A percentile compares a stretch with the other conserved stretches of the same genome.
Evolutionary conservation across 2,797 vertebrate species (phyloP).

Genomic region (Lates japonicus): DNA sequence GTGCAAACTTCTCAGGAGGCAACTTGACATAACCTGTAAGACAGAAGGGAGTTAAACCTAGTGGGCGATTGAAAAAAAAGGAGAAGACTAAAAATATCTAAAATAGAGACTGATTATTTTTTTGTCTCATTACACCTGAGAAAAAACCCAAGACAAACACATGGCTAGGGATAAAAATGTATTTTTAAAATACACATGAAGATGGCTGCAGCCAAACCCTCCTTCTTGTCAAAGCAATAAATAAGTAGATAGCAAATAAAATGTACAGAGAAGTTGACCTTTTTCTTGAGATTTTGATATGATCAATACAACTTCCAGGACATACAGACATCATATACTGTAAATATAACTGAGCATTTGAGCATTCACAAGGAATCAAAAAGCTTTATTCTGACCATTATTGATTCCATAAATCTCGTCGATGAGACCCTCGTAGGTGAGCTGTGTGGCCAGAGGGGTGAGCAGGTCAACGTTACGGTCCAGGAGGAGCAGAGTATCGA

Average conservation of each 20-base stretch:
- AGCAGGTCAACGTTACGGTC: conserved; percentile 96
- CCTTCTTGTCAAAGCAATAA: not conserved
- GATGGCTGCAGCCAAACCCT: not conserved
- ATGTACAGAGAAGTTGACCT: not conserved
- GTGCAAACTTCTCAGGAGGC: conserved; percentile 97
- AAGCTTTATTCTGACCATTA: conserved; percentile 88
- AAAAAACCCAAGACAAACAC: not conserved
- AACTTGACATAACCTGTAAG: conserved; percentile 94
- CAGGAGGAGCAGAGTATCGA: conserved; percentile 95
- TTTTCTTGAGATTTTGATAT: not conserved
- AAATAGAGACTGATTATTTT: not conserved
- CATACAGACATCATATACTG: not conserved
- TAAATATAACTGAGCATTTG: not conserved
- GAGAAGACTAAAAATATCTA: no score
- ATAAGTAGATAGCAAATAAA: no score
- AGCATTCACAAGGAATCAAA: not conserved
- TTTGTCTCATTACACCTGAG: not conserved
- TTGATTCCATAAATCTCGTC: conserved; percentile 97
- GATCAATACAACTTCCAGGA: not conserved
- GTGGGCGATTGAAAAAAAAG: not conserved
- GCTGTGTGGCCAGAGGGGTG: conserved; percentile 95
- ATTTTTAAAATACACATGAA: not conserved
- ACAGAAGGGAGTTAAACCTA: not conserved
- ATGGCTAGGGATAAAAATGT: not conserved
- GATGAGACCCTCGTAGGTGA: conserved; percentile 98